Evolutionary conservation across 2,888 invertebrate species (phyloP).

Genomic region (Crioceris asparagi): DNA sequence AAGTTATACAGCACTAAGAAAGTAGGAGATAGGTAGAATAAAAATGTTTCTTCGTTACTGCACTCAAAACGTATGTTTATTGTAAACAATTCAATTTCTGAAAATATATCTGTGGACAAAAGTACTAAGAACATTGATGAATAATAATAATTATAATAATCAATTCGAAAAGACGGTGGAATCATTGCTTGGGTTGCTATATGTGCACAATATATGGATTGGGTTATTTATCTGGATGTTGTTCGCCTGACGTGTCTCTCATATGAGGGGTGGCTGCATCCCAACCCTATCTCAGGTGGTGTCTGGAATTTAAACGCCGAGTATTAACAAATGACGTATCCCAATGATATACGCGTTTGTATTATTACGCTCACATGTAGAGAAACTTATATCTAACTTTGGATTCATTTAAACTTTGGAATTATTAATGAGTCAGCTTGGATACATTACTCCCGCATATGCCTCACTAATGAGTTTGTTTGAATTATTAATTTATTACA

Average conservation of each 20-base stretch:
- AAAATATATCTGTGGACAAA: no score
- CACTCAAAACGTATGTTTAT: no score
- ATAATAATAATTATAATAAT: no score
- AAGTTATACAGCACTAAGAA: no score
- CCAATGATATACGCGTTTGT: conserved; percentile 13
- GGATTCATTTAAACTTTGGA: conserved; percentile 20
- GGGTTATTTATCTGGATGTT: no score
- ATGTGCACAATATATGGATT: no score
- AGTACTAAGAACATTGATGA: no score
- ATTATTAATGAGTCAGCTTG: conserved; percentile 37
- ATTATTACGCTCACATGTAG: conserved; percentile 13
- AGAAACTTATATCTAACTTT: conserved; percentile 14
- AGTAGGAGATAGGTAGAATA: no score
- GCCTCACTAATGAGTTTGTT: conserved; percentile 36
- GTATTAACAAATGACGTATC: conserved; percentile 20
- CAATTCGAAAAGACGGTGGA: no score
- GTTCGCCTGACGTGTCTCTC: not conserved
- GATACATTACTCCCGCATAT: conserved; percentile 33
- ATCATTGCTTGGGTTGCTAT: no score
- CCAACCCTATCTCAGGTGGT: conserved; percentile 2
- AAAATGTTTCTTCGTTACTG: no score
- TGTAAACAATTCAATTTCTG: no score
- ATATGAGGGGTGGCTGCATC: not conserved
- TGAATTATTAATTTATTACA: conserved; percentile 37
- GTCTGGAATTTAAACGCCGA: conserved; percentile 1